A percentile compares a stretch with the other conserved stretches of the same genome.
These are phyloP conservation scores for Drosophila guanche DNA, from an alignment of 1,140 invertebrate species.

Conservation along the genomic window DNA sequence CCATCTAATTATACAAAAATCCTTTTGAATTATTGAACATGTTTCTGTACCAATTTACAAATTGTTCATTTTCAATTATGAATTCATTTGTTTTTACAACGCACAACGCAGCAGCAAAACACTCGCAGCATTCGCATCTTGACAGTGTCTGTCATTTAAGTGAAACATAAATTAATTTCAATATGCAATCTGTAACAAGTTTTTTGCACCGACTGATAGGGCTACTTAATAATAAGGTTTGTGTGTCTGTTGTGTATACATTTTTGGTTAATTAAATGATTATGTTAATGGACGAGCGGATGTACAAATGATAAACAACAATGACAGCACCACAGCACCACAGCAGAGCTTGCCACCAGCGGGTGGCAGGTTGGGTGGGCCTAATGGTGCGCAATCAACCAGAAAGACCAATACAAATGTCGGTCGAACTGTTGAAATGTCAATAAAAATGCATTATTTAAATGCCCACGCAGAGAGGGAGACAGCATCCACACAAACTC, in stretches of 20 bases:
- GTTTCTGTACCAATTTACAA: conserved; percentile 43
- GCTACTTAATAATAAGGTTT: conserved; percentile 58
- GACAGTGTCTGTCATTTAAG: conserved; percentile 79
- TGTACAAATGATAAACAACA: conserved; percentile 68
- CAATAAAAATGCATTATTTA: conserved; percentile 80
- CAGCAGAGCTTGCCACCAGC: too few species aligned
- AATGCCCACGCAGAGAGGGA: conserved; percentile 4
- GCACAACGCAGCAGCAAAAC: not conserved
- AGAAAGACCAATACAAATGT: conserved; percentile 75
- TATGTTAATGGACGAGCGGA: conserved; percentile 81
- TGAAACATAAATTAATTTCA: conserved; percentile 75
- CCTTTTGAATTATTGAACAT: conserved; percentile 57
- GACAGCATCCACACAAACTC: too few species aligned
- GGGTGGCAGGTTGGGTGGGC: conserved; percentile 22
- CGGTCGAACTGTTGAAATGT: conserved; percentile 78
- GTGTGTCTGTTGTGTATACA: conserved; percentile 50
- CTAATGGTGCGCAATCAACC: conserved; percentile 70
- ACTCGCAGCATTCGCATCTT: conserved; percentile 61
- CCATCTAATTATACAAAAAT: conserved; percentile 40
- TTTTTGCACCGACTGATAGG: conserved; percentile 9
- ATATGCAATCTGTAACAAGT: conserved; percentile 13
- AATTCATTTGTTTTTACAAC: conserved; percentile 63
- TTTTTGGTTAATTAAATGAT: conserved; percentile 81
- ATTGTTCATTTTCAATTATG: conserved; percentile 64
- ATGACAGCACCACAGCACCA: conserved; percentile 4